Evolutionary conservation across 1,140 invertebrate species (phyloP), one percentile per base, ranked within the genome.

Genomic region (Meteorus sp.): DNA sequence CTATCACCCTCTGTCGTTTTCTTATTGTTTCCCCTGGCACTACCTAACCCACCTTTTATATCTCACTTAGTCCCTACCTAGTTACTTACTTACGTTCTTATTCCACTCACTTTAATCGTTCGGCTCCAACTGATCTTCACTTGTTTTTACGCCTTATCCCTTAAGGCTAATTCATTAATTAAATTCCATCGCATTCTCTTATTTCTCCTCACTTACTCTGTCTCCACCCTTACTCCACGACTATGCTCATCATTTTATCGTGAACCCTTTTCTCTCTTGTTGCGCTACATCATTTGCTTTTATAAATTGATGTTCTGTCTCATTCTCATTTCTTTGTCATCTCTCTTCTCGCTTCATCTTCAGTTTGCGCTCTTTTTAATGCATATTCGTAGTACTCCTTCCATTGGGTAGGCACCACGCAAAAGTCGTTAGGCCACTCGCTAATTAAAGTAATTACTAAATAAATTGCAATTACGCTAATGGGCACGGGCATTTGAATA

Each of bases 391-490:
- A 35, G 55, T 48, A 41, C 33, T 48, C 45, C 25, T 48, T 8
- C 35, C 47, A 51, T 53, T 58, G 20, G 31, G 33, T 54, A 17
- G 50, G 44, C 22, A 43, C 13, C 31, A 11, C 48, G 57, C 51
- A 45, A 64, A 62, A 50, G 54, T 64, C 56, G 63, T 50, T 59
- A 65, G 65, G 65, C 61, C 74, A 69, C 68, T 74, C 67, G 68
- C 75, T 78, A 80, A 79, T 80, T 78, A 76, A 78, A 79, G 74
- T 78, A 79, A 80, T 80, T 78, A 77, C 75, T 75, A 77, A 78
- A 79, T 79, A 78, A 78, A 79, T 76, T 78, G 73, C 75, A 79
- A 79, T 79, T 74, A 77, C 71, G 71, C 70, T 79, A 79, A 79
- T 79, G 77, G n/a, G 76, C 69, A 64, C 68, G 60, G 66, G 68